A percentile compares a stretch with the other conserved stretches of the same genome.
phyloP scores from a whole-genome alignment of 2,888 invertebrate species.

The Caenorhabditis becei region DNA sequence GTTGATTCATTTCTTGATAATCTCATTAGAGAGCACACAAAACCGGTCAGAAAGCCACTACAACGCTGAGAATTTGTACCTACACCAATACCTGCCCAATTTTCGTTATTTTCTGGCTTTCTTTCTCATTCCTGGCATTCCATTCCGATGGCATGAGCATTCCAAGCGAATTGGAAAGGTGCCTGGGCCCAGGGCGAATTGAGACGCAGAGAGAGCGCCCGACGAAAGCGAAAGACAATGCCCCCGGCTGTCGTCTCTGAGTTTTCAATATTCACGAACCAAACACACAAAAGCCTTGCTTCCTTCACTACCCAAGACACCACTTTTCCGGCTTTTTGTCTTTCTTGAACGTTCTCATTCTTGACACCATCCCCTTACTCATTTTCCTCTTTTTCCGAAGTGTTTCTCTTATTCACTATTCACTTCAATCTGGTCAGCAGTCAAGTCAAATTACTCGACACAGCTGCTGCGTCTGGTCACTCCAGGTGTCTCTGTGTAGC shows the following conservation, averaged over 20 bases:
- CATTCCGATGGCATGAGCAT: slow-evolving; percentile 36
- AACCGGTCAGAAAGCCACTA: too few relatives aligned
- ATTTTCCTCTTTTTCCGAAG: not conserved
- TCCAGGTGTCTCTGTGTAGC: slow-evolving; percentile 32
- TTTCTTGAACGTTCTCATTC: not conserved
- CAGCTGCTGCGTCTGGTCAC: slow-evolving; percentile 53
- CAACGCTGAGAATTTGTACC: too few relatives aligned
- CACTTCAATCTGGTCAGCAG: not conserved
- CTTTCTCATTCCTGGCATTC: slow-evolving; percentile 21
- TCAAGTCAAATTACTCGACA: not conserved
- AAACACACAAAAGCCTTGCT: slow-evolving; percentile 37
- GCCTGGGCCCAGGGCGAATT: slow-evolving; percentile 9
- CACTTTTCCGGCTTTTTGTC: not conserved
- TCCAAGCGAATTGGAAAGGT: slow-evolving; percentile 23
- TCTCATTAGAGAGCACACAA: too few relatives aligned
- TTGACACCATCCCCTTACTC: not conserved
- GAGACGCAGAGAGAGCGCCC: slow-evolving; percentile 40
- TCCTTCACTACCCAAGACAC: slow-evolving; percentile 12
- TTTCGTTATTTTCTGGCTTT: not conserved
- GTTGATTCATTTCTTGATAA: too few relatives aligned
- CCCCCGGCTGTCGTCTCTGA: not conserved
- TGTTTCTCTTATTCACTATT: not conserved
- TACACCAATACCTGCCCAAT: not conserved
- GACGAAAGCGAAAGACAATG: slow-evolving; percentile 45
- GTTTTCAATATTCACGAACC: slow-evolving; percentile 53